Evolutionary conservation across 2,888 invertebrate genomes (phyloP).

Genomic region (Dendrolimus pini): DNA sequence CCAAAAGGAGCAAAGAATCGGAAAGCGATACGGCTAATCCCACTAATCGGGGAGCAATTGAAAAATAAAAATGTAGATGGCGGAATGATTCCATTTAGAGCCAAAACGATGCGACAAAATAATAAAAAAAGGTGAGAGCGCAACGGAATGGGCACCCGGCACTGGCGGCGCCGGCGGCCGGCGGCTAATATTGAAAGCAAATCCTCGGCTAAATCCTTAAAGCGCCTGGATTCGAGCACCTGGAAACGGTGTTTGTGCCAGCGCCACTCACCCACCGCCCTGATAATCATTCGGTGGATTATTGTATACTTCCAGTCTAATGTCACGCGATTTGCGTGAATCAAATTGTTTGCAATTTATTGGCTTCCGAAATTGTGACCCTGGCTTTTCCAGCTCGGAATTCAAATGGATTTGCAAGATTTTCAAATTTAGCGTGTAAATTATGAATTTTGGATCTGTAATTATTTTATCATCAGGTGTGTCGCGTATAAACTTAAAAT

Average conservation of each 20-base stretch:
- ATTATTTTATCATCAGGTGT: too few relatives aligned
- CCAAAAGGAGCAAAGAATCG: slow-evolving; percentile 72
- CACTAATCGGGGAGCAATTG: slow-evolving; percentile 76
- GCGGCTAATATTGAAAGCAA: slow-evolving; percentile 77
- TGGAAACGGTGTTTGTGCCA: slow-evolving; percentile 68
- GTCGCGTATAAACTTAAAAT: too few relatives aligned
- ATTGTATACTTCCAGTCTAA: slow-evolving; percentile 68
- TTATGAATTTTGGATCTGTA: too few relatives aligned
- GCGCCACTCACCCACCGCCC: slow-evolving; percentile 32
- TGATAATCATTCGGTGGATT: slow-evolving; percentile 72
- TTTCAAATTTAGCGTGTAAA: slow-evolving; percentile 5
- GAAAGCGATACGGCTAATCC: slow-evolving; percentile 74
- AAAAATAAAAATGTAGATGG: slow-evolving; percentile 78
- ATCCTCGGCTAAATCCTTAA: slow-evolving; percentile 76
- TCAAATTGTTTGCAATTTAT: slow-evolving; percentile 50
- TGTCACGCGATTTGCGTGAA: slow-evolving; percentile 53
- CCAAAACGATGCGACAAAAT: slow-evolving; percentile 77
- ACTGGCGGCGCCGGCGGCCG: slow-evolving; percentile 58
- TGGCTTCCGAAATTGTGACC: slow-evolving; percentile 27
- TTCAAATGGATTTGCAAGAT: slow-evolving; percentile 28
- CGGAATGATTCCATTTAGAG: slow-evolving; percentile 75
- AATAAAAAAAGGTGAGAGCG: slow-evolving; percentile 68
- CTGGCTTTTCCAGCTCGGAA: slow-evolving; percentile 34
- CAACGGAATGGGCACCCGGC: slow-evolving; percentile 59
- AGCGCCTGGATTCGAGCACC: slow-evolving; percentile 72